Evolutionary conservation across 2,888 invertebrate species (phyloP).

Genomic region (Gastrophysa polygoni): DNA sequence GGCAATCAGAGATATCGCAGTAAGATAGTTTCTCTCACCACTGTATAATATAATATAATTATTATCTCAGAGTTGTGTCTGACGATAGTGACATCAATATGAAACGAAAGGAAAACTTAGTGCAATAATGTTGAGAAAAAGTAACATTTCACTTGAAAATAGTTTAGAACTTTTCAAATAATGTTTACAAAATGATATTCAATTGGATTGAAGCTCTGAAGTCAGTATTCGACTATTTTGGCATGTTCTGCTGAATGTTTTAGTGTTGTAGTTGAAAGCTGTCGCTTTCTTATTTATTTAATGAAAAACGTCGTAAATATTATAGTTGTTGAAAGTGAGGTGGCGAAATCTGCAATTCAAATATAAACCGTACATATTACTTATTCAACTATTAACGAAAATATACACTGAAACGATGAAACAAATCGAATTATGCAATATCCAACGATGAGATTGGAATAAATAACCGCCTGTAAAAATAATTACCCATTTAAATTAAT

Average conservation of each 20-base stretch:
- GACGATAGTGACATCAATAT: too few relatives aligned
- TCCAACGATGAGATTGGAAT: slow-evolving; percentile 10
- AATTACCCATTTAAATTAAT: slow-evolving; percentile 29
- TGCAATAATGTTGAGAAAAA: too few relatives aligned
- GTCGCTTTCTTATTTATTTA: slow-evolving; percentile 30
- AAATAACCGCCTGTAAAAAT: slow-evolving; percentile 25
- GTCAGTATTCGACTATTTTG: too few relatives aligned
- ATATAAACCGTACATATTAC: slow-evolving; percentile 28
- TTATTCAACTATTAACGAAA: slow-evolving; percentile 35
- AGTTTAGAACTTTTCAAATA: too few relatives aligned
- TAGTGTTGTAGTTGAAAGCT: slow-evolving; percentile 17
- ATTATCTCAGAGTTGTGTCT: too few relatives aligned
- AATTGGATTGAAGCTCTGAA: too few relatives aligned
- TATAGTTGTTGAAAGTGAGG: slow-evolving; percentile 28
- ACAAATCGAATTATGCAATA: slow-evolving; percentile 29
- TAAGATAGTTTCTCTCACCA: too few relatives aligned
- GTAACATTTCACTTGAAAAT: too few relatives aligned
- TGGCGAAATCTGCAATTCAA: slow-evolving; percentile 30
- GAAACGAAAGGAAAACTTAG: too few relatives aligned
- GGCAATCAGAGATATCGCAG: too few relatives aligned
- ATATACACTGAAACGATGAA: slow-evolving; percentile 25
- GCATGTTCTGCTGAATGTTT: slow-evolving; percentile 12
- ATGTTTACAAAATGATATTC: too few relatives aligned
- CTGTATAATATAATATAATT: too few relatives aligned
- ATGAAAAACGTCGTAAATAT: slow-evolving; percentile 30